phyloP scores from a whole-genome alignment of 2,113 vertebrate species.

The Atherinomorus stipes region DNA sequence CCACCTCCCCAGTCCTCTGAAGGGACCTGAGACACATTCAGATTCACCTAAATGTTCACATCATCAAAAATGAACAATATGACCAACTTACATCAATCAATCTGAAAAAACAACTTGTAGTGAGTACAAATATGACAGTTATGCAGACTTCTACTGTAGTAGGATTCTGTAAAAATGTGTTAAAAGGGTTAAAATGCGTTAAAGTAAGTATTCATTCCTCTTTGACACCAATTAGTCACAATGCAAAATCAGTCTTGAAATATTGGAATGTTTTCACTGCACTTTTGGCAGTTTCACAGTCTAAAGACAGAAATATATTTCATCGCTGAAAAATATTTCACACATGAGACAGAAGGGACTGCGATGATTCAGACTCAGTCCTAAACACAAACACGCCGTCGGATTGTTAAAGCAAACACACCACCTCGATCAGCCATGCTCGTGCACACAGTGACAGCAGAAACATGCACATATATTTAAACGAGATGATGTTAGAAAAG shows the following conservation, averaged over 20 bases:
- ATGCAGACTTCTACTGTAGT: constrained; percentile 35
- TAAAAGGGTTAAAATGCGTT: constrained; percentile 39
- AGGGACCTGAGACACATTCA: constrained; percentile 86
- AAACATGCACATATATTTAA: constrained; percentile 15
- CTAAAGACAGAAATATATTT: constrained; percentile 57
- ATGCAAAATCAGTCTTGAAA: constrained; percentile 28
- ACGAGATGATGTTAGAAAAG: constrained; percentile 5
- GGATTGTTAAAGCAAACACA: constrained; percentile 28
- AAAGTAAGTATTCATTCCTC: constrained; percentile 42
- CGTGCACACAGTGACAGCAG: constrained; percentile 30
- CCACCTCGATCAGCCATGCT: constrained; percentile 38
- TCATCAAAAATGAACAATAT: neutral
- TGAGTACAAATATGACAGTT: constrained; percentile 18
- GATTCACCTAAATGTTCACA: constrained; percentile 2
- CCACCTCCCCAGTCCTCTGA: constrained; percentile 94
- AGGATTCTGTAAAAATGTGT: neutral
- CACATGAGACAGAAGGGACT: constrained; percentile 47
- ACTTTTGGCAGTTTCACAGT: constrained; percentile 31
- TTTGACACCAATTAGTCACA: constrained; percentile 20
- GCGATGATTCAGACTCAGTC: constrained; percentile 38
- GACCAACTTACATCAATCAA: neutral
- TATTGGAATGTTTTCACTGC: constrained; percentile 48
- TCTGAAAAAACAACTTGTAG: constrained; percentile 2
- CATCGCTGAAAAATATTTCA: constrained; percentile 55
- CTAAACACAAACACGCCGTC: constrained; percentile 18